Evolutionary conservation across 2,113 vertebrate species (phyloP).

Genomic region (Oenanthe melanoleuca): DNA sequence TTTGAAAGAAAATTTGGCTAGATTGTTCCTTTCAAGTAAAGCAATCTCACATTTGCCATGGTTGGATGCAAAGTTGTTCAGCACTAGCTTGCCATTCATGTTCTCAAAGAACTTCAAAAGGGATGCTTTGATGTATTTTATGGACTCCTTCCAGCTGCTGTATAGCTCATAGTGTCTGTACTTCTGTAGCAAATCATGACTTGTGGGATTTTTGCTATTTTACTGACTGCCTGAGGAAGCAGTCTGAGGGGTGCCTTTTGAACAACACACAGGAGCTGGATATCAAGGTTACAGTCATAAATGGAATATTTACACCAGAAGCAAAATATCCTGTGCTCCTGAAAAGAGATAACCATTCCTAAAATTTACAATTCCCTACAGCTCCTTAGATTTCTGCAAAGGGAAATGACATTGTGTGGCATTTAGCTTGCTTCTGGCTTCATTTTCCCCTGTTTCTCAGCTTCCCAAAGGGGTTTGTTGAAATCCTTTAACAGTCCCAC

Average conservation of each 20-base stretch:
- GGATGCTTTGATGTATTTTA: constrained; percentile 21
- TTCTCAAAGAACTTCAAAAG: constrained; percentile 44
- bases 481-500: background rate
- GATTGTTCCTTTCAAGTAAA: constrained; percentile 30
- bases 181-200: background rate
- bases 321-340: background rate
- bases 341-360: background rate
- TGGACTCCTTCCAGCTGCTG: constrained; percentile 29
- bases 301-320: background rate
- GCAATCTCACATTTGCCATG: constrained; percentile 18
- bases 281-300: background rate
- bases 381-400: background rate
- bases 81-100: constrained; percentile 10
- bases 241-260: background rate
- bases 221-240: background rate
- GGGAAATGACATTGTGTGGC: background rate
- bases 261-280: background rate
- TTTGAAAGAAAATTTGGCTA: constrained; percentile 52
- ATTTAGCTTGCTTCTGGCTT: background rate
- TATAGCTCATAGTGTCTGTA: background rate
- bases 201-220: background rate
- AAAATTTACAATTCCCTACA: background rate
- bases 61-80: background rate
- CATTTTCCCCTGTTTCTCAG: background rate
- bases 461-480: background rate